phyloP scores from a whole-genome alignment of 2,113 vertebrate genomes.

The Eublepharis macularius region DNA sequence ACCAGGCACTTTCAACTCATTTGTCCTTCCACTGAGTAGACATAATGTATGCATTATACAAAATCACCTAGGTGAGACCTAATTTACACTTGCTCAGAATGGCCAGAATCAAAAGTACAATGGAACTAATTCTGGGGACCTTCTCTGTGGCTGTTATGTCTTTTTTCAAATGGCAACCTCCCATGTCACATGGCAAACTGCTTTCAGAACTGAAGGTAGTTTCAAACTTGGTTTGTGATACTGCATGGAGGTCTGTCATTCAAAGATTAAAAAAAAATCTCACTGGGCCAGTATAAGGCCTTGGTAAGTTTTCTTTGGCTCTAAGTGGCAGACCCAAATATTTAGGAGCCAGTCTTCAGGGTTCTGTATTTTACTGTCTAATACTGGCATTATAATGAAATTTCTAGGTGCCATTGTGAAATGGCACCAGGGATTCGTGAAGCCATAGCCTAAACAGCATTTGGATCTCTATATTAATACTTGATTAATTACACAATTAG shows the following conservation, averaged over 20 bases:
- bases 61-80: background rate
- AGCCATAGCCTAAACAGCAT: background rate
- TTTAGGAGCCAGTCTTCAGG: too few relatives aligned
- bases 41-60: slow-evolving; percentile 40
- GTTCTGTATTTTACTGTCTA: too few relatives aligned
- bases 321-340: too few relatives aligned
- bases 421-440: too few relatives aligned
- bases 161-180: background rate
- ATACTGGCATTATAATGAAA: too few relatives aligned
- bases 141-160: background rate
- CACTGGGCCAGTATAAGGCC: background rate
- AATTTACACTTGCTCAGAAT: background rate
- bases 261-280: background rate
- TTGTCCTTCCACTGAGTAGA: slow-evolving; percentile 23
- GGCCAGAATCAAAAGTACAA: background rate
- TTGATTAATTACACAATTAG: slow-evolving; percentile 11
- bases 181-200: background rate
- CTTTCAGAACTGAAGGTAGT: background rate
- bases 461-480: background rate
- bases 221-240: background rate
- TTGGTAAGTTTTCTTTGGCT: too few relatives aligned
- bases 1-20: slow-evolving; percentile 64
- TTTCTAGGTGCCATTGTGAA: too few relatives aligned
- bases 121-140: background rate
- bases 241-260: background rate